Evolutionary conservation across 2,113 vertebrate genomes (phyloP).

Genomic region (Spheniscus mendiculus): DNA sequence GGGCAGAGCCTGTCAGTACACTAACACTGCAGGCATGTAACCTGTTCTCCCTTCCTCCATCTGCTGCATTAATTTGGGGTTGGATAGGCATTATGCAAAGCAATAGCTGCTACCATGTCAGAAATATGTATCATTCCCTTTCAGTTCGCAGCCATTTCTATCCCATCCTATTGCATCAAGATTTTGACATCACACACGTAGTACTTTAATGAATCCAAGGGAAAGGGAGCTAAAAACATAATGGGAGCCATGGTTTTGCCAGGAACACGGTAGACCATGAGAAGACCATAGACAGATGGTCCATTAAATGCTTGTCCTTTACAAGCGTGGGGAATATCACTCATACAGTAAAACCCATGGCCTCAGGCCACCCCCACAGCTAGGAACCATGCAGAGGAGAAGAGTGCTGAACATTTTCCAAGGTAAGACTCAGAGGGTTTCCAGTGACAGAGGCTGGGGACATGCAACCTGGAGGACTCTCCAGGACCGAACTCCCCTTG

Average conservation of each 20-base stretch:
- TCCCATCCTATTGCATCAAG: neutral
- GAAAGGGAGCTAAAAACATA: neutral
- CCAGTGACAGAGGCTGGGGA: neutral
- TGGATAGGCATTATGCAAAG: constrained; percentile 3
- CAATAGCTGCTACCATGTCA: neutral
- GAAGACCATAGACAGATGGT: constrained; percentile 32
- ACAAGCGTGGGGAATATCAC: neutral
- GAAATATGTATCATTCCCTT: constrained; percentile 4
- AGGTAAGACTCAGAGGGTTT: neutral
- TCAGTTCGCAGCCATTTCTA: neutral
- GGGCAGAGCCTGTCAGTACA: constrained; percentile 36
- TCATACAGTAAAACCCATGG: neutral
- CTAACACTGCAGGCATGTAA: constrained; percentile 53
- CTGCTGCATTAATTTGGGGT: constrained; percentile 38
- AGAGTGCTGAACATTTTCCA: neutral
- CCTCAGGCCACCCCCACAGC: neutral
- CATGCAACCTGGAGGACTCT: neutral
- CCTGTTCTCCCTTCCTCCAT: constrained; percentile 59
- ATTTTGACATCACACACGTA: neutral
- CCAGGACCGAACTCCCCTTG: neutral
- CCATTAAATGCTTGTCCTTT: neutral
- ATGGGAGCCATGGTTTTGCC: neutral
- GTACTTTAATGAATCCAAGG: neutral
- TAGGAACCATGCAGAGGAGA: neutral
- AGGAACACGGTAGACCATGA: neutral